Evolutionary conservation across 2,888 invertebrate species (phyloP).

Genomic region (Ochropacha duplaris): DNA sequence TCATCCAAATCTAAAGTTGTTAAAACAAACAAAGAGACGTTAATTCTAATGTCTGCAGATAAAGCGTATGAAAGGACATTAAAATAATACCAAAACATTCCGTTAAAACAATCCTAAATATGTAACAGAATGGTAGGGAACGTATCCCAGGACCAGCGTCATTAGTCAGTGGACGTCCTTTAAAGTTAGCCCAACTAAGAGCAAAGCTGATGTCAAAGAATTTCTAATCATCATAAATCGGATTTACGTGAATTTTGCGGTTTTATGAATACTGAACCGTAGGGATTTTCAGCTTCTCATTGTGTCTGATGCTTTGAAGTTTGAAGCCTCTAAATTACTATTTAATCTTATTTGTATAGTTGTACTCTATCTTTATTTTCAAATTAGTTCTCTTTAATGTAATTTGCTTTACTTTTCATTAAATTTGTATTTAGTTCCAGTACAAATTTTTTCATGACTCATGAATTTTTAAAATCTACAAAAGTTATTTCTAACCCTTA

Average conservation of each 20-base stretch:
- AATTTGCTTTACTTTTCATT: too few species aligned
- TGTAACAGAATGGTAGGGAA: neutral
- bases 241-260: neutral
- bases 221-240: neutral
- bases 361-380: neutral
- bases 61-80: neutral
- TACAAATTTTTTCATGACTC: too few species aligned
- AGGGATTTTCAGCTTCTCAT: neutral
- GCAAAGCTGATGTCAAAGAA: neutral
- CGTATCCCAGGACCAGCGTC: neutral
- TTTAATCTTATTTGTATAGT: neutral
- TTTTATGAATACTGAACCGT: neutral
- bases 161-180: neutral
- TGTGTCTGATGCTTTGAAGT: neutral
- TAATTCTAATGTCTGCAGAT: neutral
- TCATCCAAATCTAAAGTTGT: neutral
- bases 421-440: too few species aligned
- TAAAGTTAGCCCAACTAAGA: neutral
- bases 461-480: too few species aligned
- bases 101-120: neutral
- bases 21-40: neutral
- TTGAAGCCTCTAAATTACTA: neutral
- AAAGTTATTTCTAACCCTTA: neutral
- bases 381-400: too few species aligned
- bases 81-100: neutral